A percentile compares a stretch with the other conserved stretches of the same genome.
Evolutionary conservation across 2,797 vertebrate genomes (phyloP).

Genomic region (Apogon talboti): DNA sequence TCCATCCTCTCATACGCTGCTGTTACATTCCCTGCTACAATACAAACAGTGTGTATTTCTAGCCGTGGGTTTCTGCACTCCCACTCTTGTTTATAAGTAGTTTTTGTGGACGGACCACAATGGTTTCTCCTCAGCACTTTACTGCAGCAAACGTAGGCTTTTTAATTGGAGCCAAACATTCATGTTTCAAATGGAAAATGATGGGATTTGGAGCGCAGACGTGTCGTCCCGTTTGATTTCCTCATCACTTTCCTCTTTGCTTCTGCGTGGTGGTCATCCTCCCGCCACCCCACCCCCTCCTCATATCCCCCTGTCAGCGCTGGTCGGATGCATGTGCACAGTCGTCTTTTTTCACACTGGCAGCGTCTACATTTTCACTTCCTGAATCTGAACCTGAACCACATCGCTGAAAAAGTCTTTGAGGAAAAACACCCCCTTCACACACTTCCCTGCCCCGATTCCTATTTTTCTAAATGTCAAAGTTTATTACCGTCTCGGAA

Average conservation of each 20-base stretch:
- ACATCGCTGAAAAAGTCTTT: too few relatives aligned
- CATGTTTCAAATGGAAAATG: slow-evolving; percentile 72
- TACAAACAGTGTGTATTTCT: slow-evolving; percentile 74
- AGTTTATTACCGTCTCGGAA: slow-evolving; percentile 65
- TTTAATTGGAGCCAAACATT: slow-evolving; percentile 68
- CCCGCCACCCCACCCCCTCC: slow-evolving; percentile 19
- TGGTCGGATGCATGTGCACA: slow-evolving; percentile 19
- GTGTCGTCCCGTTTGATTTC: slow-evolving; percentile 74
- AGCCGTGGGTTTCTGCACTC: slow-evolving; percentile 71
- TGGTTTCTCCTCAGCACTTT: slow-evolving; percentile 78
- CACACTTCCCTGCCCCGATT: slow-evolving; percentile 65
- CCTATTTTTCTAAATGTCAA: slow-evolving; percentile 66
- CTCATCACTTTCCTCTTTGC: slow-evolving; percentile 70
- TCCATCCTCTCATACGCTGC: slow-evolving; percentile 49
- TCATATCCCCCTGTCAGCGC: slow-evolving; percentile 69
- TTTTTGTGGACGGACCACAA: slow-evolving; percentile 76
- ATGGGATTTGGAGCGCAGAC: slow-evolving; percentile 54
- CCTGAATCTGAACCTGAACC: too few relatives aligned
- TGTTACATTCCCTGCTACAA: slow-evolving; percentile 60
- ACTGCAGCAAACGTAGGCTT: slow-evolving; percentile 61
- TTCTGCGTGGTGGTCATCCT: slow-evolving; percentile 48
- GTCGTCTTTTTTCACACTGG: too few relatives aligned
- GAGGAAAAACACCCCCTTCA: slow-evolving; percentile 1
- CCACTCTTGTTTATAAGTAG: slow-evolving; percentile 73
- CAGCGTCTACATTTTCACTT: too few relatives aligned